Evolutionary conservation across 2,888 invertebrate species (phyloP).

Genomic region (Mylabris sibirica): DNA sequence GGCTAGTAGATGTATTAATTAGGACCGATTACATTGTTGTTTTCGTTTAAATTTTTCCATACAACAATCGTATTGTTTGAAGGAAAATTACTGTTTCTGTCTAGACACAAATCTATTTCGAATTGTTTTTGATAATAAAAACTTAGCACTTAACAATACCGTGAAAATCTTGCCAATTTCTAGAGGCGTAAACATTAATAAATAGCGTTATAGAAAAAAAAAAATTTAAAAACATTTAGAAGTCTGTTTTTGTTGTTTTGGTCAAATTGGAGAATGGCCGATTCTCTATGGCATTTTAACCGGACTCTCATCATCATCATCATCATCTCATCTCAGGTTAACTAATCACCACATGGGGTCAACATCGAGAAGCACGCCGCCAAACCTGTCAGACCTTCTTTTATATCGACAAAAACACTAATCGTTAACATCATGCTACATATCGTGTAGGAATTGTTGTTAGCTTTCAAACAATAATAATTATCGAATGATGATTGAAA

Average conservation of each 20-base stretch:
- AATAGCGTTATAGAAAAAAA: not conserved
- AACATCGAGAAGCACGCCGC: constrained; percentile 25
- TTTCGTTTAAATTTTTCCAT: not conserved
- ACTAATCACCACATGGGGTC: constrained; percentile 38
- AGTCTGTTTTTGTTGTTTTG: not conserved
- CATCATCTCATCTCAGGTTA: constrained; percentile 27
- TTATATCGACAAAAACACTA: constrained; percentile 14
- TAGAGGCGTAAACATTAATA: not conserved
- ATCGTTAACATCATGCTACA: constrained; percentile 18
- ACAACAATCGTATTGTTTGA: not conserved
- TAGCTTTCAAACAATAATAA: constrained; percentile 6
- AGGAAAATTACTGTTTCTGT: not conserved
- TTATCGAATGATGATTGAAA: constrained; percentile 7
- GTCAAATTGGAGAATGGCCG: not conserved
- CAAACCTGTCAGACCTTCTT: constrained; percentile 34
- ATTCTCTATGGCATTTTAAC: constrained; percentile 33
- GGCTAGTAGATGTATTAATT: constrained; percentile 31
- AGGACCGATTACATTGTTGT: not conserved
- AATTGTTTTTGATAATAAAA: too few species aligned
- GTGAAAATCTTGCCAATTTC: too few species aligned
- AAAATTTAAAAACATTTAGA: not conserved
- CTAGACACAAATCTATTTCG: not conserved
- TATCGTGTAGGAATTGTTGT: constrained; percentile 14
- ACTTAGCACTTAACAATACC: too few species aligned
- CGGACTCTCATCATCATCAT: too few species aligned